A percentile compares a stretch with the other conserved stretches of the same genome.
Conservation (phyloP, 2,113 vertebrate genomes). For the Macaca mulatta region DNA sequence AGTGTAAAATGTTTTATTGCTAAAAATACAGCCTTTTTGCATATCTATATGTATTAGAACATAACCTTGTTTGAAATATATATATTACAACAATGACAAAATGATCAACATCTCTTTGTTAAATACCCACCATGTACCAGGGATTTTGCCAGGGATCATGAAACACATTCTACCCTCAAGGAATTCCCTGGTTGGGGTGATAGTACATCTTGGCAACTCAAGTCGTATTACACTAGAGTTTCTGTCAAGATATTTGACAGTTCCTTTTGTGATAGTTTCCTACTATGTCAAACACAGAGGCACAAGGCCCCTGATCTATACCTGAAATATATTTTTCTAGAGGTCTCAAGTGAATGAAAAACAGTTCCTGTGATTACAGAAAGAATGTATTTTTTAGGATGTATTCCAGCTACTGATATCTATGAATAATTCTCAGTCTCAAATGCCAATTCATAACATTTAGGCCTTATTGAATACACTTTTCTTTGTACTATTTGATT, state of each 20-base stretch:
- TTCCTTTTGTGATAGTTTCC: not conserved
- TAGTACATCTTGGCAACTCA: not conserved
- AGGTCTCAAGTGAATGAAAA: not conserved
- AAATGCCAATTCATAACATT: not conserved
- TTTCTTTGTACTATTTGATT: not conserved
- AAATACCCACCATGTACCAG: not conserved
- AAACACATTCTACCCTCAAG: not conserved
- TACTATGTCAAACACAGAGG: not conserved
- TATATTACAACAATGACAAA: not conserved
- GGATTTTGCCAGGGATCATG: not conserved
- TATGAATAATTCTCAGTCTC: not conserved
- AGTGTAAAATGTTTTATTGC: not conserved
- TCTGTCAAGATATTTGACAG: constrained; percentile 26
- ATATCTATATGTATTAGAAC: not conserved
- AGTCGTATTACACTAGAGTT: not conserved
- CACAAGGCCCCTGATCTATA: not conserved
- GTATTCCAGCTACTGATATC: not conserved
- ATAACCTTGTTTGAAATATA: not conserved
- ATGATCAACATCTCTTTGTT: not conserved
- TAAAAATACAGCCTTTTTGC: not conserved
- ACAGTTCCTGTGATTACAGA: not conserved
- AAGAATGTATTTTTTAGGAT: not conserved
- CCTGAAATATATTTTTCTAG: not conserved
- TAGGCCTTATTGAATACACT: not conserved
- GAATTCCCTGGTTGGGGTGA: not conserved